Evolutionary conservation across 2,888 invertebrate species (phyloP).

Genomic region (Crocallis elinguaria): DNA sequence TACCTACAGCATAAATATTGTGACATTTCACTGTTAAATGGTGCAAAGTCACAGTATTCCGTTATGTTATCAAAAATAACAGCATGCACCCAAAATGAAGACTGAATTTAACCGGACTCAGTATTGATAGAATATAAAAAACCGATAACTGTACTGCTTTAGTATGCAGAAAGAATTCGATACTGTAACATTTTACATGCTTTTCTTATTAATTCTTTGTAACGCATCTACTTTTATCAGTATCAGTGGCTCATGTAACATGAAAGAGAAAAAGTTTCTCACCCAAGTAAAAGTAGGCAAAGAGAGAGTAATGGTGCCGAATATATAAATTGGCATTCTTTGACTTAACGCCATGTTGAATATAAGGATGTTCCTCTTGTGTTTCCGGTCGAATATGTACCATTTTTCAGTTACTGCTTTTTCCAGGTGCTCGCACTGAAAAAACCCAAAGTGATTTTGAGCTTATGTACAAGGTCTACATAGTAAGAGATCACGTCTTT

Average conservation of each 20-base stretch:
- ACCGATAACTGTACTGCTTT: neutral
- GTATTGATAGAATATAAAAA: too few relatives aligned
- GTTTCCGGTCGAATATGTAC: conserved; percentile 64
- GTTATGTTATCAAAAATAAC: too few relatives aligned
- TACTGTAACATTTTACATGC: neutral
- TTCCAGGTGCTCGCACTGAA: conserved; percentile 65
- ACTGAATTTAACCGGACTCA: too few relatives aligned
- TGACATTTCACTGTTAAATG: too few relatives aligned
- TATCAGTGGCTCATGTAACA: neutral
- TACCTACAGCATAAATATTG: too few relatives aligned
- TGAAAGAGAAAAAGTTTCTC: conserved; percentile 35
- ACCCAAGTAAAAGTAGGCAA: conserved; percentile 78
- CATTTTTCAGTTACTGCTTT: conserved; percentile 67
- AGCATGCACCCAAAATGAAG: too few relatives aligned
- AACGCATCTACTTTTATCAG: neutral
- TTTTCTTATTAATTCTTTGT: too few relatives aligned
- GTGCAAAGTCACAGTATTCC: too few relatives aligned
- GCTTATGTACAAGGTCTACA: too few relatives aligned
- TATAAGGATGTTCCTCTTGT: conserved; percentile 60
- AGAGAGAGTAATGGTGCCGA: conserved; percentile 68
- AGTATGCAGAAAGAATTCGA: neutral
- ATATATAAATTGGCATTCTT: conserved; percentile 74
- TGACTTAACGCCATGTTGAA: conserved; percentile 70
- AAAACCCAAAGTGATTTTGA: too few relatives aligned
- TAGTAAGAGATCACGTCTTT: too few relatives aligned